Evolutionary conservation across 2,113 vertebrate species (phyloP).

Genomic region (Mormyrus lacerda): DNA sequence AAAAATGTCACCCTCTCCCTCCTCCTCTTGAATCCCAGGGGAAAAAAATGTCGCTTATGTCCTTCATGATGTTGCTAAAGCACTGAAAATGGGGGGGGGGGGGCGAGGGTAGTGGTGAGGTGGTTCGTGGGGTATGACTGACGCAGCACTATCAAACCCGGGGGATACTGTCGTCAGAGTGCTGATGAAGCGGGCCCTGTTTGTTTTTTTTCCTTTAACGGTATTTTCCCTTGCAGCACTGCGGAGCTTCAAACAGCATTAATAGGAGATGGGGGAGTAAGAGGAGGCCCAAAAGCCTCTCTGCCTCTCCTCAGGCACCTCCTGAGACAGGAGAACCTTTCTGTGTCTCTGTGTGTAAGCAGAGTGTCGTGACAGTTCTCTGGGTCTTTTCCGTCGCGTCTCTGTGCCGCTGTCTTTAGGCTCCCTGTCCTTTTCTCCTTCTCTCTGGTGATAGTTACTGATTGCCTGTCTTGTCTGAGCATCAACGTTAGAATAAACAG

Average conservation of each 20-base stretch:
- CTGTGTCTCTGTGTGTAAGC: conserved; percentile 57
- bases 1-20: neutral
- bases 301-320: conserved; percentile 11
- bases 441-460: conserved; percentile 96
- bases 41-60: neutral
- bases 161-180: neutral
- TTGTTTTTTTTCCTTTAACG: conserved; percentile 31
- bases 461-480: conserved; percentile 99
- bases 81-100: neutral
- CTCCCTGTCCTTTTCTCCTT: conserved; percentile 54
- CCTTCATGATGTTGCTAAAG: neutral
- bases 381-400: conserved; percentile 48
- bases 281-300: conserved; percentile 30
- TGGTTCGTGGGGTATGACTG: neutral
- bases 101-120: neutral
- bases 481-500: conserved; percentile 63
- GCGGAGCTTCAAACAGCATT: conserved; percentile 30
- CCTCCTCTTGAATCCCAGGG: neutral
- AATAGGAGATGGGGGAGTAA: conserved; percentile 11
- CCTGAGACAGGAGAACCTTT: conserved; percentile 26
- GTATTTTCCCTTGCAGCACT: conserved; percentile 53
- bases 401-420: conserved; percentile 60
- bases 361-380: conserved; percentile 54
- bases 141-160: neutral
- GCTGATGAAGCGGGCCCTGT: neutral